Conservation (phyloP, 1,140 invertebrate genomes). For the Helicorthomorpha holstii region DNA sequence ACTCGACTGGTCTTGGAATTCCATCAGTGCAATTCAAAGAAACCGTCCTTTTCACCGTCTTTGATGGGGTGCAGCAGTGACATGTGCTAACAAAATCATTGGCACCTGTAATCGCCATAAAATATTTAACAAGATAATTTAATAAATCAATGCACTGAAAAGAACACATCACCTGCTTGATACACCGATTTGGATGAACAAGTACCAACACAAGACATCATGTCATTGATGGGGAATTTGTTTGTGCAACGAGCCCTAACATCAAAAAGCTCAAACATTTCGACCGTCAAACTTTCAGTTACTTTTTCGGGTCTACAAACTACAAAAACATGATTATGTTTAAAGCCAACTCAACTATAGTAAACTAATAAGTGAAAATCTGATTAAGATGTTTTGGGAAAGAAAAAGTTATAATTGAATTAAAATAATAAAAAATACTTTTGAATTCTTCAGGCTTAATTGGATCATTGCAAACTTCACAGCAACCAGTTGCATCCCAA, state of each 20-base stretch:
- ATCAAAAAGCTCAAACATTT: slow-evolving; percentile 6
- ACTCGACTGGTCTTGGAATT: neutral
- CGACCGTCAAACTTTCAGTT: neutral
- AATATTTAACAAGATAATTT: neutral
- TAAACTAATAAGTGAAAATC: slow-evolving; percentile 8
- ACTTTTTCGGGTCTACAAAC: neutral
- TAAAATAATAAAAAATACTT: slow-evolving; percentile 7
- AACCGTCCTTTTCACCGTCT: neutral
- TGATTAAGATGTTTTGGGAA: slow-evolving; percentile 11
- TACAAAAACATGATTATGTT: neutral
- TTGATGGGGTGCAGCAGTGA: neutral
- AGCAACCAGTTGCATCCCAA: neutral
- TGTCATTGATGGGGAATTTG: slow-evolving; percentile 11
- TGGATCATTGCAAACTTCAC: neutral
- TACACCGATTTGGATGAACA: slow-evolving; percentile 17
- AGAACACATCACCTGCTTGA: slow-evolving; percentile 10
- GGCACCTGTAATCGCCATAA: neutral
- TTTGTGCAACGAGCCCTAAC: slow-evolving; percentile 15
- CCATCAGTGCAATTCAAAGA: neutral
- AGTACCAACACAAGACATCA: slow-evolving; percentile 16
- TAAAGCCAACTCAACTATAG: slow-evolving; percentile 8
- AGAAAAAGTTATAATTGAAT: slow-evolving; percentile 1
- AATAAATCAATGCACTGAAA: neutral
- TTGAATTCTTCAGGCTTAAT: neutral
- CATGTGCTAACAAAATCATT: neutral